These are phyloP conservation scores for Caenorhabditis sp. DNA, from an alignment of 2,888 invertebrate genomes.

Conservation along the genomic window DNA sequence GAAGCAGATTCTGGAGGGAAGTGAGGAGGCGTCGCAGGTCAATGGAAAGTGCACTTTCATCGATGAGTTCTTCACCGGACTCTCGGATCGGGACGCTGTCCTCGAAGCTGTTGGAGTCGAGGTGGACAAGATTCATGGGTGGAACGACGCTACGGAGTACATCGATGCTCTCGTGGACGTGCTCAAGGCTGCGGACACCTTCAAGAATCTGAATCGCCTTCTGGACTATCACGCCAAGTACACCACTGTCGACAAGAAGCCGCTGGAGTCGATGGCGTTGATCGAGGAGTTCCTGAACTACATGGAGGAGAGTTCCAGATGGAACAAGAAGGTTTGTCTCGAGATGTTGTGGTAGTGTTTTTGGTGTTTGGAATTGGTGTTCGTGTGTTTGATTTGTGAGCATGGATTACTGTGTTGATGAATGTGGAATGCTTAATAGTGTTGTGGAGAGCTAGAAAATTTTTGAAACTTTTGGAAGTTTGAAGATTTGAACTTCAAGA, in stretches of 20 bases:
- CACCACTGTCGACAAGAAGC: conserved; percentile 32
- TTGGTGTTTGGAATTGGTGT: background rate
- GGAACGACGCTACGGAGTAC: conserved; percentile 26
- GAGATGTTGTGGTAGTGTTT: background rate
- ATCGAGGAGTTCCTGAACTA: conserved; percentile 19
- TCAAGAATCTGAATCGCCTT: conserved; percentile 26
- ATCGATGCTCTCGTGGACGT: conserved; percentile 19
- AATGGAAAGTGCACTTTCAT: conserved; percentile 5
- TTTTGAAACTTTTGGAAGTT: background rate
- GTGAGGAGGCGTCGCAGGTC: background rate
- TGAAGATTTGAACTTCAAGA: no score
- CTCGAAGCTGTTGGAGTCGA: background rate
- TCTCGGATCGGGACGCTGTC: background rate
- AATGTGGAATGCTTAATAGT: background rate
- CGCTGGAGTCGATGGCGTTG: conserved; percentile 21
- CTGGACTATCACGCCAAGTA: conserved; percentile 27
- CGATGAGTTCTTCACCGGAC: conserved; percentile 17
- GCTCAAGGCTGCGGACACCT: conserved; percentile 9
- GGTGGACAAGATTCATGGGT: conserved; percentile 11
- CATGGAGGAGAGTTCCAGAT: conserved; percentile 12
- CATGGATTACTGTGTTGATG: background rate
- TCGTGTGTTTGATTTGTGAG: background rate
- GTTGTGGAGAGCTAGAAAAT: background rate
- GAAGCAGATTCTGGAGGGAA: background rate
- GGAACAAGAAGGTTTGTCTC: conserved; percentile 15